phyloP scores from a whole-genome alignment of 2,797 vertebrate genomes.

The Xiphophorus birchmanni region DNA sequence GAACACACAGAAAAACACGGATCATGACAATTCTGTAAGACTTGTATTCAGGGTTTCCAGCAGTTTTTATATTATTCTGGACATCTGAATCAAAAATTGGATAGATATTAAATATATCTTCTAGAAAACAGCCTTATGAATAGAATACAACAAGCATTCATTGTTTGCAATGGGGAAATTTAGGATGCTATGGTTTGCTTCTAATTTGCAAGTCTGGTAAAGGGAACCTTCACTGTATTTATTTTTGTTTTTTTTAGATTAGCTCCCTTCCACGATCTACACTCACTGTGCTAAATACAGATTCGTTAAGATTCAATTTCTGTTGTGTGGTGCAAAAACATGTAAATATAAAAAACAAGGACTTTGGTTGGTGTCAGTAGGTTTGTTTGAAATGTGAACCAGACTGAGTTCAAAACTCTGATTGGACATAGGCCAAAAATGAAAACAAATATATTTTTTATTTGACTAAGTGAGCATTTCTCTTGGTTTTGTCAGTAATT shows the following conservation, averaged over 20 bases:
- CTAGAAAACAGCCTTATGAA: not conserved
- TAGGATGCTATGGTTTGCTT: not conserved
- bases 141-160: no score
- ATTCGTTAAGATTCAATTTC: not conserved
- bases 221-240: not conserved
- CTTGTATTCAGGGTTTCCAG: not conserved
- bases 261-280: not conserved
- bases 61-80: not conserved
- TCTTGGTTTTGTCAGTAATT: not conserved
- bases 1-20: no score
- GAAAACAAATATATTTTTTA: not conserved
- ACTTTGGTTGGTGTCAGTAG: not conserved
- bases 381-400: not conserved
- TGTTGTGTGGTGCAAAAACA: not conserved
- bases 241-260: not conserved
- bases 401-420: not conserved
- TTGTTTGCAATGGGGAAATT: no score
- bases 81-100: not conserved
- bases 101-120: not conserved
- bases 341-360: not conserved
- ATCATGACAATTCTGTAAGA: not conserved
- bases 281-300: not conserved
- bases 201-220: not conserved
- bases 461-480: not conserved
- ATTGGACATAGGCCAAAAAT: not conserved